Base-by-base conservation (phyloP, 2,888 invertebrate species). In the Phalera bucephala region DNA sequence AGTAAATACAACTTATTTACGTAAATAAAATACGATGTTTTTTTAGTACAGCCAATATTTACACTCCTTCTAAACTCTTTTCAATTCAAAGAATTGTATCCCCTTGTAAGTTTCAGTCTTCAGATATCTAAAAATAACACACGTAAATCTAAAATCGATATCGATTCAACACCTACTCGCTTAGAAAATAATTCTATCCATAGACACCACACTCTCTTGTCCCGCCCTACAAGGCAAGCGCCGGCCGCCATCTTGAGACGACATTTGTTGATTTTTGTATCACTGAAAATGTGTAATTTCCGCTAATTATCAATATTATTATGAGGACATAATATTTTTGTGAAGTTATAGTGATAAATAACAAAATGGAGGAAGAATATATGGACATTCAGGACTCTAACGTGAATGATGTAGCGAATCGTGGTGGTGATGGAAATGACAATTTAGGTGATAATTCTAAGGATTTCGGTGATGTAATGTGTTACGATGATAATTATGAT, bases 311-410 rank as follows among this genome's bases (percentile, higher is more conserved):
- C 36, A 53, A 43, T 57, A 52, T 52, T 70, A 80, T 72, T 57
- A 85, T 83, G 82, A 72, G 69, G 76, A 80, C 72, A 62, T 76
- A 73, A 63, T 59, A 68, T 61, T 55, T 63, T 54, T 11, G 62
- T 67, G 46, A 38, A 49, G 36, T 46, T 47, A 25, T 48, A 55
- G 58, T 60, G 48, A 50, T 59, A 52, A 50, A 48, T 33, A 47
- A 34, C 52, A 56, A 71, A 50, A 87, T 87, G 87, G 87, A 84
- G 48, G 86, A 86, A 28, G 85, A 85, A 52, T 87, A 83, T 56
- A 79, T 81, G 70, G 86, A 86, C 42, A 44, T 74, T 32, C 85
- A 82, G 53, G 86, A 86, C 55, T 51, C 70, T 20, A 52, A 51
- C 36, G 63, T 72, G 49, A 69, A 48, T 42, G 85, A 84, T 33